Evolutionary conservation across 2,113 vertebrate genomes (phyloP).

Genomic region (Eretmochelys imbricata): DNA sequence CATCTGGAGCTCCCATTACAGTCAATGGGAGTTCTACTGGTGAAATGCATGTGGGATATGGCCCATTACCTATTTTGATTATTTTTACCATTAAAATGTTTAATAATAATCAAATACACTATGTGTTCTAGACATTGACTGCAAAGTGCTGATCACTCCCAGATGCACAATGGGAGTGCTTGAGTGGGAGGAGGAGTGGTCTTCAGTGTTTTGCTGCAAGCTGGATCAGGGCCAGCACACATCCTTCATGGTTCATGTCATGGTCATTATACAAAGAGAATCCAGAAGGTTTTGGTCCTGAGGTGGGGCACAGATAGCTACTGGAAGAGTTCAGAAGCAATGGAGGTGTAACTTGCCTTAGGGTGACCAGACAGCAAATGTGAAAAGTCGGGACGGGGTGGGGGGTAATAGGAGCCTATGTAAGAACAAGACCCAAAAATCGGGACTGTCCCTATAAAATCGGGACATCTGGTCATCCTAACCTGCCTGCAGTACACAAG

Average conservation of each 20-base stretch:
- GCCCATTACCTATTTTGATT: not conserved
- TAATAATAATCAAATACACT: not conserved
- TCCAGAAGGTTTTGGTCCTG: not conserved
- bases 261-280: not conserved
- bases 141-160: not conserved
- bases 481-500: not conserved
- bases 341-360: not conserved
- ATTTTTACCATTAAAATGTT: not conserved
- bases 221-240: not conserved
- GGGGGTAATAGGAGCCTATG: too few species aligned
- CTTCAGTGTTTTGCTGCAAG: not conserved
- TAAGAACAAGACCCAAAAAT: too few species aligned
- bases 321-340: not conserved
- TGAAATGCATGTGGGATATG: not conserved
- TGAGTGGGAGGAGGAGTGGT: not conserved
- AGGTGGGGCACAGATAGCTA: not conserved
- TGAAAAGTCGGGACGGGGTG: too few species aligned
- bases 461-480: too few species aligned
- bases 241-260: not conserved
- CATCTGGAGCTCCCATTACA: not conserved
- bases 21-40: not conserved
- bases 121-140: not conserved
- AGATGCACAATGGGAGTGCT: not conserved
- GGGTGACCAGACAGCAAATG: too few species aligned
- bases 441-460: too few species aligned